phyloP scores from a whole-genome alignment of 2,113 vertebrate genomes.

The Hippotragus niger region DNA sequence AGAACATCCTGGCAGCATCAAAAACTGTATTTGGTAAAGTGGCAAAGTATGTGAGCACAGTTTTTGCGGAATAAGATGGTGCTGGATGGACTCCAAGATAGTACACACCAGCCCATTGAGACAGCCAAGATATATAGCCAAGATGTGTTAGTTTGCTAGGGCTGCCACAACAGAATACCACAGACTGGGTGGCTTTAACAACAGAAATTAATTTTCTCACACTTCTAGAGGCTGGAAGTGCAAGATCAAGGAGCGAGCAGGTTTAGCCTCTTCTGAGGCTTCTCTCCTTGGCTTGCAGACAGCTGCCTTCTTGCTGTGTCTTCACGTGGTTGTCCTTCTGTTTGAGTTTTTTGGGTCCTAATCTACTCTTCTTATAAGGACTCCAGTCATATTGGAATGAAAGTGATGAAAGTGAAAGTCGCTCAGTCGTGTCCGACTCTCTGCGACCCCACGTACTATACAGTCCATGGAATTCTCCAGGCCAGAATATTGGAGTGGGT shows the following conservation, averaged over 20 bases:
- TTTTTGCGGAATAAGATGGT: conserved; percentile 42
- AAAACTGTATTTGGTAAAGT: conserved; percentile 50
- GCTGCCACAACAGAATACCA: neutral
- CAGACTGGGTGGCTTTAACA: neutral
- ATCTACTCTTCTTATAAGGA: neutral
- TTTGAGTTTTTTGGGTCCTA: neutral
- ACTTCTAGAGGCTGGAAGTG: neutral
- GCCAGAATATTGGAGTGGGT: neutral
- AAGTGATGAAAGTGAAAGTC: neutral
- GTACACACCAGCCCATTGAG: neutral
- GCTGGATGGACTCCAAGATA: neutral
- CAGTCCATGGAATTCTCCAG: neutral
- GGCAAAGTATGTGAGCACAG: conserved; percentile 31
- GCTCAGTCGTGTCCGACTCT: neutral
- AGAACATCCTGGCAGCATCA: conserved; percentile 58
- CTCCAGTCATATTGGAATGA: neutral
- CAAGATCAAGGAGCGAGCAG: neutral
- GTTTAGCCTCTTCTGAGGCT: neutral
- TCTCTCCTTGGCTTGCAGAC: neutral
- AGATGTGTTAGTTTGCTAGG: conserved; percentile 10
- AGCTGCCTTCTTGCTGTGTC: neutral
- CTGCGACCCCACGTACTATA: neutral
- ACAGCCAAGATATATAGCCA: conserved; percentile 22
- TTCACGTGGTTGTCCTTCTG: neutral
- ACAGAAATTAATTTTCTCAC: neutral